Conservation (phyloP, 2,797 vertebrate species). For the Malacoctenus gilli region DNA sequence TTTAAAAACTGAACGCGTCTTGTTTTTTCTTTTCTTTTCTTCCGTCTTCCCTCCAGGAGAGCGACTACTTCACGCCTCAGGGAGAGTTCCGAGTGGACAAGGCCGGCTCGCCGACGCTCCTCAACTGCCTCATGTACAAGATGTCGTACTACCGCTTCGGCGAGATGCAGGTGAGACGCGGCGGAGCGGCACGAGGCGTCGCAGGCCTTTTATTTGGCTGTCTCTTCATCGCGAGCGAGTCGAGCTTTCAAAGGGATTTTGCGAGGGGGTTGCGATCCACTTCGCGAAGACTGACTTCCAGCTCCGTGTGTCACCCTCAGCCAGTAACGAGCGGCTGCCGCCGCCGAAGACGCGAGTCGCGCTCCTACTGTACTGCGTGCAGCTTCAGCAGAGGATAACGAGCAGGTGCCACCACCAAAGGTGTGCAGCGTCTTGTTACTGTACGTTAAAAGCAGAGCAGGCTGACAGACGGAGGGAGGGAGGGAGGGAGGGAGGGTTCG, state of each 20-base stretch:
- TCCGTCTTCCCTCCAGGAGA: conserved; percentile 95
- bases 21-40: too few species aligned
- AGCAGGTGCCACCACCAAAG: conserved; percentile 34
- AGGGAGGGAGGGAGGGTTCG: conserved; percentile 44
- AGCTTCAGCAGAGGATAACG: conserved; percentile 35
- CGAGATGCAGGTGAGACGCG: conserved; percentile 98
- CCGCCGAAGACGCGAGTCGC: neutral
- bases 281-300: too few species aligned
- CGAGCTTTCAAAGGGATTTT: too few species aligned
- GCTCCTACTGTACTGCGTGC: conserved; percentile 4
- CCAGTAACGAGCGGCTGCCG: conserved; percentile 35
- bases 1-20: too few species aligned
- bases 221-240: too few species aligned
- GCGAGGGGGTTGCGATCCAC: too few species aligned
- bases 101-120: conserved; percentile 94
- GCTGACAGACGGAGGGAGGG: conserved; percentile 46
- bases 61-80: conserved; percentile 98
- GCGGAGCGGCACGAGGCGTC: too few species aligned
- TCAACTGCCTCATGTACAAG: conserved; percentile 99
- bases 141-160: conserved; percentile 99
- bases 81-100: conserved; percentile 99
- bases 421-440: conserved; percentile 26
- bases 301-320: too few species aligned
- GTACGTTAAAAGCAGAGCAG: conserved; percentile 39
- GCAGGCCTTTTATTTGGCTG: too few species aligned